Conservation (phyloP, 2,888 invertebrate genomes). For the Drosophila kuntzei region DNA sequence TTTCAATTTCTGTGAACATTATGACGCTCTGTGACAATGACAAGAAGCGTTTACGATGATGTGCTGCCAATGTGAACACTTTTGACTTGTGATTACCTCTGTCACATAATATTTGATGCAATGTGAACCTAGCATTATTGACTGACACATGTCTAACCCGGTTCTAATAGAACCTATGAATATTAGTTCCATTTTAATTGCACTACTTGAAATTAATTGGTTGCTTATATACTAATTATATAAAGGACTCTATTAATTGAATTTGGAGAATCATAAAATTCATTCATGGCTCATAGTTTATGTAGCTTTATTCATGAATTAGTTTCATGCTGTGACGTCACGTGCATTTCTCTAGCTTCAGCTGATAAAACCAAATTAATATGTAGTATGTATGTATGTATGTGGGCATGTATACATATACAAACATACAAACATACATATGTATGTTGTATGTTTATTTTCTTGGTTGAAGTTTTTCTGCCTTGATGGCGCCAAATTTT, state of each 20-base stretch:
- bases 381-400: neutral
- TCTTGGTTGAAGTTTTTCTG: constrained; percentile 12
- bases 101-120: neutral
- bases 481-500: constrained; percentile 34
- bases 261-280: constrained; percentile 4
- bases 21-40: no score
- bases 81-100: neutral
- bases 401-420: neutral
- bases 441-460: constrained; percentile 9
- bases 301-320: constrained; percentile 4
- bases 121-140: neutral
- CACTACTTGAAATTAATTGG: constrained; percentile 6
- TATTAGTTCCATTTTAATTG: constrained; percentile 5
- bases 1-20: no score
- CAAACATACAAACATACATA: no score
- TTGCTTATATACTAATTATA: constrained; percentile 1
- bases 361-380: constrained; percentile 9
- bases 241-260: constrained; percentile 6
- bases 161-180: neutral
- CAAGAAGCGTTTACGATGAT: no score
- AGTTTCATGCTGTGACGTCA: constrained; percentile 17
- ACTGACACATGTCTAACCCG: neutral
- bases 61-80: no score
- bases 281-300: neutral
- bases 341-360: neutral